These are phyloP conservation scores for Siphamia tubifer DNA, from an alignment of 2,113 vertebrate genomes.

Conservation along the genomic window DNA sequence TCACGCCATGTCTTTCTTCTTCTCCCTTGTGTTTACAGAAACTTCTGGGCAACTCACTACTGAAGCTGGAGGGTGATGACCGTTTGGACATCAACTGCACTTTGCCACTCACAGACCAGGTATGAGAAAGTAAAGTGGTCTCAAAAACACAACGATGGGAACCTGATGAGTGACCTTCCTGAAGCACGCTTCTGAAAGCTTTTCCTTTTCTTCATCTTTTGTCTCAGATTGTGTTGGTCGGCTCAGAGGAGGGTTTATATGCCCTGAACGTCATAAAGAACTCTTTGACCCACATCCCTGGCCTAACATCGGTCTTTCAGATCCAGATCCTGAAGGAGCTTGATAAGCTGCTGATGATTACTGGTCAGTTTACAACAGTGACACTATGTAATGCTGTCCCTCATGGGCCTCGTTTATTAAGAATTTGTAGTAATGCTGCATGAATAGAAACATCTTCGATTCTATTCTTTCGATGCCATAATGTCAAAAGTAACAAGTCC, in stretches of 20 bases:
- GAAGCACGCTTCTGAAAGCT: not conserved
- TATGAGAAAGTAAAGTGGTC: conserved; percentile 47
- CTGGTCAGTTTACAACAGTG: conserved; percentile 76
- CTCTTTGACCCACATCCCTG: conserved; percentile 94
- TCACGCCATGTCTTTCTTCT: not conserved
- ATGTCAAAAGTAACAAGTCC: no score
- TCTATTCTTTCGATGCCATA: no score
- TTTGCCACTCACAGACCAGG: conserved; percentile 97
- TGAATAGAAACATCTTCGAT: not conserved
- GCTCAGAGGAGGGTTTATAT: conserved; percentile 96
- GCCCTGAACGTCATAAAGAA: conserved; percentile 98
- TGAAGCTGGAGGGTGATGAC: conserved; percentile 97
- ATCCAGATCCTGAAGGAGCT: conserved; percentile 97
- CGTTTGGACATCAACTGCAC: conserved; percentile 98
- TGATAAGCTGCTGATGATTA: conserved; percentile 97
- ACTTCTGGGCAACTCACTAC: conserved; percentile 93
- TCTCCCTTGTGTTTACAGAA: conserved; percentile 79
- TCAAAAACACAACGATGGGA: not conserved
- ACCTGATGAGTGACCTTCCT: not conserved
- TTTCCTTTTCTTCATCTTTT: not conserved
- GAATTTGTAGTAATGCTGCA: not conserved
- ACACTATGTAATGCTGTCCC: no score
- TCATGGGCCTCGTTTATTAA: no score
- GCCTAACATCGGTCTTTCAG: conserved; percentile 94
- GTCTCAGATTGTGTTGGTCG: conserved; percentile 92